These are phyloP conservation scores for Pherbina coryleti DNA, from an alignment of 2,888 invertebrate genomes.

Conservation along the genomic window DNA sequence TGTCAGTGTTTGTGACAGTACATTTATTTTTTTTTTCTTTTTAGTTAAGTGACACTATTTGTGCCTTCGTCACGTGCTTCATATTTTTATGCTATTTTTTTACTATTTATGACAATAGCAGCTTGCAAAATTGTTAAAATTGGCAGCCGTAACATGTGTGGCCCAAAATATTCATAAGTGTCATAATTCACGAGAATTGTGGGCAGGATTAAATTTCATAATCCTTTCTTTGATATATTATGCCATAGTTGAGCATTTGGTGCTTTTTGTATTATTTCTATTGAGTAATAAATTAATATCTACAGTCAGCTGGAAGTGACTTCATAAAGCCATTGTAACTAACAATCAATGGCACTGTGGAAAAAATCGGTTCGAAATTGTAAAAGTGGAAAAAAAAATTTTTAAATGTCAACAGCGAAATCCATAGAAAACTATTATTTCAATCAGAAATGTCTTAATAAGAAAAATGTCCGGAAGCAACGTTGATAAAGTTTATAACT, in stretches of 20 bases:
- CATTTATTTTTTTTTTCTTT: slow-evolving; percentile 46
- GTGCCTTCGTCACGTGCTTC: slow-evolving; percentile 54
- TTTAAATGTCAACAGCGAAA: no score
- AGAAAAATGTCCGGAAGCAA: no score
- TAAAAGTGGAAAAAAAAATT: no score
- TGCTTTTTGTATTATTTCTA: neutral
- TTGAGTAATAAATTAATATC: no score
- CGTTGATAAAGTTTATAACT: no score
- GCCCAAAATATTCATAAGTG: slow-evolving; percentile 49
- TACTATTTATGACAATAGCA: slow-evolving; percentile 44
- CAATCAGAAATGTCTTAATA: no score
- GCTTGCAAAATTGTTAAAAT: slow-evolving; percentile 35
- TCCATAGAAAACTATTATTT: no score
- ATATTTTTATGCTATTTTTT: slow-evolving; percentile 51
- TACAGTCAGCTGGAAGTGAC: neutral
- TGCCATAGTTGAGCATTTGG: slow-evolving; percentile 3
- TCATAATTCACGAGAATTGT: slow-evolving; percentile 58
- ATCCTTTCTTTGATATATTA: slow-evolving; percentile 15
- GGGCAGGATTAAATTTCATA: slow-evolving; percentile 22
- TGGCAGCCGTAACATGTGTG: slow-evolving; percentile 49
- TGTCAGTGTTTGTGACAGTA: slow-evolving; percentile 1
- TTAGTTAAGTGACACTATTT: neutral
- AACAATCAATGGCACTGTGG: neutral
- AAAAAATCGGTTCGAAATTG: no score
- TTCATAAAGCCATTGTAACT: neutral